phyloP scores from a whole-genome alignment of 2,113 vertebrate species.

The Zeus faber region DNA sequence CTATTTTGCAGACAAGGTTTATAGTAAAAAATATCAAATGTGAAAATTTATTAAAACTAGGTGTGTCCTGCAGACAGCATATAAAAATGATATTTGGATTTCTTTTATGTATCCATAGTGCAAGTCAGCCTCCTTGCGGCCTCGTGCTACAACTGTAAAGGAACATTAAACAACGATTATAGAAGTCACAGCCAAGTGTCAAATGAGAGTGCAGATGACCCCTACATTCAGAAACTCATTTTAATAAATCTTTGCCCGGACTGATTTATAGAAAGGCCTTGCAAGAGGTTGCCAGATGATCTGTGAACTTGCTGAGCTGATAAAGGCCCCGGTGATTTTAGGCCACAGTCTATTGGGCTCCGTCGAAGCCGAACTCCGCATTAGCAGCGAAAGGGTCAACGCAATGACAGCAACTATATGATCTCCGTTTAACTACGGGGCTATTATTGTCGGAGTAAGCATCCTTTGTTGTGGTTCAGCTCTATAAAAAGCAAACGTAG shows the following conservation, averaged over 20 bases:
- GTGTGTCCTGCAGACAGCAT: conserved; percentile 73
- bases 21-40: conserved; percentile 62
- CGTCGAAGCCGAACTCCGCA: conserved; percentile 57
- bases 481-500: conserved; percentile 50
- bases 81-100: conserved; percentile 74
- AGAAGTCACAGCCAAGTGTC: conserved; percentile 63
- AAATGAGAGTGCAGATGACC: conserved; percentile 73
- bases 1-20: conserved; percentile 70
- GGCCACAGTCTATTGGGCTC: conserved; percentile 59
- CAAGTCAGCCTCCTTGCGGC: conserved; percentile 68
- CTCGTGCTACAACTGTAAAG: conserved; percentile 69
- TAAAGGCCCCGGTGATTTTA: conserved; percentile 57
- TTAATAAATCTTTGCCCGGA: conserved; percentile 68
- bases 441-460: conserved; percentile 45
- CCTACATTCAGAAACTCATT: conserved; percentile 64
- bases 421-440: conserved; percentile 49
- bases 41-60: conserved; percentile 71
- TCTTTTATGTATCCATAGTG: conserved; percentile 73
- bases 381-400: conserved; percentile 57
- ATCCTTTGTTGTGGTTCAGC: conserved; percentile 46
- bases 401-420: conserved; percentile 58
- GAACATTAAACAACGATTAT: conserved; percentile 71
- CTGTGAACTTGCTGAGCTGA: conserved; percentile 69
- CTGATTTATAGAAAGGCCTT: conserved; percentile 70
- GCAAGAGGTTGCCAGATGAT: conserved; percentile 61